A percentile compares a stretch with the other conserved stretches of the same genome.
Conservation (phyloP, 2,888 invertebrate genomes). For the Agriopis marginaria region DNA sequence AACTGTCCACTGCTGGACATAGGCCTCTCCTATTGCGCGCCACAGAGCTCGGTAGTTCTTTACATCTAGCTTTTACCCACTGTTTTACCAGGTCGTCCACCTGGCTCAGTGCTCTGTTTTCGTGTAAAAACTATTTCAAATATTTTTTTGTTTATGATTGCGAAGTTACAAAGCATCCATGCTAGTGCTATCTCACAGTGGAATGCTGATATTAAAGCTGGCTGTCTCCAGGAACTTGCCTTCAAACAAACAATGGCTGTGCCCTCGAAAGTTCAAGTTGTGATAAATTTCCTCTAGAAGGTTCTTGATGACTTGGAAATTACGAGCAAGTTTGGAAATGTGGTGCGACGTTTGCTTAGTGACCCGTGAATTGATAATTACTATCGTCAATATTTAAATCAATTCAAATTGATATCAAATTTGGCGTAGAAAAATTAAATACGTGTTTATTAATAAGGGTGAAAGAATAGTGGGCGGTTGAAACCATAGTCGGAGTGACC, state of each 20-base stretch:
- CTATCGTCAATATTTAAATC: background rate
- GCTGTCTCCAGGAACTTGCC: constrained; percentile 22
- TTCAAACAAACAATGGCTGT: constrained; percentile 27
- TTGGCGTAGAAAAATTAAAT: no score
- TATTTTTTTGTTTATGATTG: background rate
- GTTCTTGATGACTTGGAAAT: constrained; percentile 23
- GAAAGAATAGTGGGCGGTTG: no score
- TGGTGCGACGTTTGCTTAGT: constrained; percentile 15
- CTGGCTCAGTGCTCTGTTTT: no score
- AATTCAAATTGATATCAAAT: no score
- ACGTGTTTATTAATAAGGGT: no score
- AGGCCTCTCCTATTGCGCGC: no score
- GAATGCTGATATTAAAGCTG: background rate
- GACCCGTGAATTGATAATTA: background rate
- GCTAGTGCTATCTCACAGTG: background rate
- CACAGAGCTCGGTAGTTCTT: no score
- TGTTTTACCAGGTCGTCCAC: no score
- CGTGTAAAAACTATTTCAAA: background rate
- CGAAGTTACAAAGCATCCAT: background rate
- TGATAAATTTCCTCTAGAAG: constrained; percentile 27
- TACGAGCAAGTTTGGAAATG: constrained; percentile 1
- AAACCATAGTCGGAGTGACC: no score
- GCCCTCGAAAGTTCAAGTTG: constrained; percentile 33
- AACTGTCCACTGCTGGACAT: no score
- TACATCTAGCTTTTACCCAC: no score